Evolutionary conservation across 2,113 vertebrate species (phyloP).

Genomic region (Sakesphorus luctuosus): DNA sequence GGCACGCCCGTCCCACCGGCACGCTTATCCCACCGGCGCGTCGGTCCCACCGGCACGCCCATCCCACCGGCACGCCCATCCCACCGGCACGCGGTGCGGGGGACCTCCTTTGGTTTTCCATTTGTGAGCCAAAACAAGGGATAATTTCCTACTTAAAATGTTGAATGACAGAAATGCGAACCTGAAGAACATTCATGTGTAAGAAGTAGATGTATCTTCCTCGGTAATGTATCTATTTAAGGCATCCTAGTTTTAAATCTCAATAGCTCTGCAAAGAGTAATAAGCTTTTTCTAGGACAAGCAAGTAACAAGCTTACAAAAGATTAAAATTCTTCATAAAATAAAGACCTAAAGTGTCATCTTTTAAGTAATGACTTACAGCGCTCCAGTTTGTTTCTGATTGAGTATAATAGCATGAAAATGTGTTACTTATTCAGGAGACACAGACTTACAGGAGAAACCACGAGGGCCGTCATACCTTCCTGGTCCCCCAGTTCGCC

Average conservation of each 20-base stretch:
- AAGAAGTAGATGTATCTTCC: neutral
- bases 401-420: neutral
- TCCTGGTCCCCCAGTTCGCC: neutral
- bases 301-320: neutral
- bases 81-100: too few species aligned
- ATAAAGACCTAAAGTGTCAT: neutral
- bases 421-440: neutral
- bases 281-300: neutral
- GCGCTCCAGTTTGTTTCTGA: neutral
- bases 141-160: fast-evolving
- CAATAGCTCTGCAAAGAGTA: neutral
- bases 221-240: neutral
- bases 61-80: too few species aligned
- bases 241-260: neutral
- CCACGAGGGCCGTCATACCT: neutral
- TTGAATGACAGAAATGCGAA: too few species aligned
- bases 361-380: fast-evolving
- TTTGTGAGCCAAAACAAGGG: too few species aligned
- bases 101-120: too few species aligned
- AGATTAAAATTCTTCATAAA: neutral
- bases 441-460: fast-evolving
- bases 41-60: too few species aligned
- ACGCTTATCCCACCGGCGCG: too few species aligned
- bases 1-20: too few species aligned
- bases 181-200: neutral